Percentiles rank a stretch among this genome's conserved stretches.
Evolutionary conservation across 2,797 vertebrate species (phyloP).

Genomic region (Glossophaga mutica): DNA sequence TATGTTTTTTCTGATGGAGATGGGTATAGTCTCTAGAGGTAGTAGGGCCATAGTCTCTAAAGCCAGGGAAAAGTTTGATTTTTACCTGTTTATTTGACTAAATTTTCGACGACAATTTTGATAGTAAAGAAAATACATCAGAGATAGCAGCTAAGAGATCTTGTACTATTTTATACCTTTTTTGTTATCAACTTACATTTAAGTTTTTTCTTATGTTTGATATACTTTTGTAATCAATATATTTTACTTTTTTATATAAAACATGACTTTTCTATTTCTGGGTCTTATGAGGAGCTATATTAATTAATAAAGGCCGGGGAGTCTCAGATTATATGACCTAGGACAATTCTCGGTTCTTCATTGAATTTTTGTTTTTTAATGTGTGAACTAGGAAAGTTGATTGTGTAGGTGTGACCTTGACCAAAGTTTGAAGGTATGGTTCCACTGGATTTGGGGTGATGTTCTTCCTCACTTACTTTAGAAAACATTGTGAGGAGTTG

Average conservation of each 20-base stretch:
- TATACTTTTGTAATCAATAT: background rate
- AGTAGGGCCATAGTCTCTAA: background rate
- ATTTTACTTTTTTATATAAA: background rate
- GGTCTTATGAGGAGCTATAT: background rate
- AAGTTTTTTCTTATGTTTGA: background rate
- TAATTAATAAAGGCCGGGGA: background rate
- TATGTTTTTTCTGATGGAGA: background rate
- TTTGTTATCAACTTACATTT: background rate
- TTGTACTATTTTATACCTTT: background rate
- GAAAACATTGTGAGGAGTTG: background rate
- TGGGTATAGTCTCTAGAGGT: background rate
- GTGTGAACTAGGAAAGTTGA: background rate
- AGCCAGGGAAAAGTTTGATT: background rate
- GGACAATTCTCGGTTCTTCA: background rate
- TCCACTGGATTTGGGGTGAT: background rate
- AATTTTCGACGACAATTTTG: background rate
- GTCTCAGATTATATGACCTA: background rate
- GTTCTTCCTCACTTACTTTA: background rate
- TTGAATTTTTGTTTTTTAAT: background rate
- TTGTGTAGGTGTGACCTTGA: background rate
- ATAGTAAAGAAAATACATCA: background rate
- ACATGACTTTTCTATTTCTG: background rate
- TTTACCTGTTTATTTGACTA: background rate
- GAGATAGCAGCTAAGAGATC: background rate
- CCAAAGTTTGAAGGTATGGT: background rate